Conservation (phyloP, 2,888 invertebrate genomes). For the Agrochola macilenta region DNA sequence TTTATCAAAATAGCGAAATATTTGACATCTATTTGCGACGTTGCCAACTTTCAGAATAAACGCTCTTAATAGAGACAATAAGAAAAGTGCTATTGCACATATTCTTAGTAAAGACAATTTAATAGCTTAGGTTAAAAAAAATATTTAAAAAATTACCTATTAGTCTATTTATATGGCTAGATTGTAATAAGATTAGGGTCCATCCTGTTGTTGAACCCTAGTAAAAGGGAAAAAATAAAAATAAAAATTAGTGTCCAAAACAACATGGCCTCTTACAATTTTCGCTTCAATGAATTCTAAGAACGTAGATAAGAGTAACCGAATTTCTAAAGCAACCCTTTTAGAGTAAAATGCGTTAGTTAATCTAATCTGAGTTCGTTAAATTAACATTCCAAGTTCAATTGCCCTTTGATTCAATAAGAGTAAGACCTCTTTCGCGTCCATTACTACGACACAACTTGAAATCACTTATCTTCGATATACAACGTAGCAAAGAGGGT, state of each 20-base stretch:
- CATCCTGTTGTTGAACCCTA: no score
- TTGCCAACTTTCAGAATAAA: no score
- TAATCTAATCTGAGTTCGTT: constrained; percentile 4
- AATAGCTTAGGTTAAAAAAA: no score
- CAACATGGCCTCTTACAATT: neutral
- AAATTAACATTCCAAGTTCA: constrained; percentile 4
- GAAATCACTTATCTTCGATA: neutral
- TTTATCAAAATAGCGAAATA: no score
- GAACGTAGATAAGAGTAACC: constrained; percentile 3
- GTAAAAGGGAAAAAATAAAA: no score
- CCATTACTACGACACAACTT: neutral
- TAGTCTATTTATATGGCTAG: no score
- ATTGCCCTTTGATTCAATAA: neutral
- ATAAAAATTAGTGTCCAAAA: neutral
- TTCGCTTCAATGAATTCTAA: neutral
- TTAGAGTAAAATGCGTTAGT: neutral
- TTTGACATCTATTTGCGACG: no score
- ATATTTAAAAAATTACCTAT: no score
- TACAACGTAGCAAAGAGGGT: neutral
- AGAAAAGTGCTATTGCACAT: no score
- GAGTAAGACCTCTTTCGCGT: neutral
- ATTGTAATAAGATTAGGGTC: no score
- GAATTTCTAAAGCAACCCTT: neutral
- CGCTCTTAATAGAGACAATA: no score
- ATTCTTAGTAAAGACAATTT: no score